Conservation (phyloP, 2,888 invertebrate species). For the Acanthococcus lagerstroemiae region DNA sequence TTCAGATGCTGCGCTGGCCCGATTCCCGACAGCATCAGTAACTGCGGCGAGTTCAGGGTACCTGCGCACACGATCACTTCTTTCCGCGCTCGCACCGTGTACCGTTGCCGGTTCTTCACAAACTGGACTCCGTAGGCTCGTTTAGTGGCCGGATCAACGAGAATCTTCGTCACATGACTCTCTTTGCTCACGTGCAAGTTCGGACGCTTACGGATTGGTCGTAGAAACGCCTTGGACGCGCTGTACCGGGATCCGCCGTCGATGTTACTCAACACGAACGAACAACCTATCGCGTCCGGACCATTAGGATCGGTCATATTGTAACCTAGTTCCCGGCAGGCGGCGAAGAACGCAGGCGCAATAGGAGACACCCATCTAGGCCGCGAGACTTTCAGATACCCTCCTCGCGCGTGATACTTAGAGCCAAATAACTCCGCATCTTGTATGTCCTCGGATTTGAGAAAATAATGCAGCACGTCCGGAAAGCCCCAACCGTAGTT, state of each 20-base stretch:
- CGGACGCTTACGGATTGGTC: slow-evolving; percentile 43
- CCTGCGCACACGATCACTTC: slow-evolving; percentile 81
- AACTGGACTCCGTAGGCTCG: slow-evolving; percentile 47
- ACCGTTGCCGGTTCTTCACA: slow-evolving; percentile 9
- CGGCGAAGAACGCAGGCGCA: slow-evolving; percentile 65
- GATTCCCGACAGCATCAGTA: slow-evolving; percentile 76
- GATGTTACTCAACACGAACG: slow-evolving; percentile 47
- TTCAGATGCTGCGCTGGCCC: slow-evolving; percentile 42
- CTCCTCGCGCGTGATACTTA: slow-evolving; percentile 67
- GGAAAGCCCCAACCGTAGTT: slow-evolving; percentile 78
- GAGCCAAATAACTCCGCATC: slow-evolving; percentile 59
- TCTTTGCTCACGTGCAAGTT: slow-evolving; percentile 51
- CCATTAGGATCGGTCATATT: slow-evolving; percentile 52
- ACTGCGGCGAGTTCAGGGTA: slow-evolving; percentile 76
- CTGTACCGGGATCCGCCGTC: slow-evolving; percentile 42
- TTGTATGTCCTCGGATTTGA: slow-evolving; percentile 75
- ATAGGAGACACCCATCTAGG: slow-evolving; percentile 79
- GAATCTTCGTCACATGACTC: slow-evolving; percentile 48
- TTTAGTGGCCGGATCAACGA: slow-evolving; percentile 46
- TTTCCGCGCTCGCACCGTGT: slow-evolving; percentile 52
- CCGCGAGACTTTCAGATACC: slow-evolving; percentile 64
- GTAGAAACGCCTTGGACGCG: slow-evolving; percentile 51
- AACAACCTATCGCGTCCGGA: slow-evolving; percentile 42
- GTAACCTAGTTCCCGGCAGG: slow-evolving; percentile 56
- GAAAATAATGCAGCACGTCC: slow-evolving; percentile 68